Percentiles rank a stretch among this genome's conserved stretches.
phyloP scores from a whole-genome alignment of 64 coral and sea anemone genomes.

The Dendrophyllia cribrosa region DNA sequence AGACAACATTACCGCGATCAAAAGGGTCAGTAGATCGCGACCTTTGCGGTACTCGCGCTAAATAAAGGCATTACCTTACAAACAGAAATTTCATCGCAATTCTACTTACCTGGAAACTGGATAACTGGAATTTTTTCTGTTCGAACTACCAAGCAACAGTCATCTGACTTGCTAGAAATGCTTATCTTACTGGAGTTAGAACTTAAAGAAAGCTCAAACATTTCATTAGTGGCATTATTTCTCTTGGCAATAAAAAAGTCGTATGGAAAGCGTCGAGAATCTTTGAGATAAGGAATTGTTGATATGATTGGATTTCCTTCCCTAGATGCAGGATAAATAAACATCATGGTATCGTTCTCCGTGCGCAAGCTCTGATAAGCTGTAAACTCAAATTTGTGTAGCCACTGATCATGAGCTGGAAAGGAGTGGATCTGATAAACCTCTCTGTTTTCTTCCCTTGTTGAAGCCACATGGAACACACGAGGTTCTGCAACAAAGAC shows the following conservation, averaged over 20 bases:
- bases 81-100: not conserved
- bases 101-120: not conserved
- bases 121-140: not conserved
- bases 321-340: conserved; percentile 22
- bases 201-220: not conserved
- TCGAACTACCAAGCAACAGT: not conserved
- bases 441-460: not conserved
- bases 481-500: conserved; percentile 9
- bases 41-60: no score
- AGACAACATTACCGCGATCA: no score
- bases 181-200: conserved; percentile 5
- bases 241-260: conserved; percentile 46
- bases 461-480: conserved; percentile 39
- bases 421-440: conserved; percentile 10
- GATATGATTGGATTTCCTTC: conserved; percentile 6
- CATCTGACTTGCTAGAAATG: not conserved
- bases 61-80: no score
- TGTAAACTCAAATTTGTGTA: conserved; percentile 31
- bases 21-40: no score
- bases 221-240: not conserved
- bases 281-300: not conserved
- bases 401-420: conserved; percentile 44
- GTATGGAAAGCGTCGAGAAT: conserved; percentile 17
- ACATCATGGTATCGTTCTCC: conserved; percentile 32
- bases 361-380: conserved; percentile 23